Percentiles rank a stretch among this genome's conserved stretches.
Evolutionary conservation across 2,888 invertebrate genomes (phyloP).

Genomic region (Mythimna albipuncta): DNA sequence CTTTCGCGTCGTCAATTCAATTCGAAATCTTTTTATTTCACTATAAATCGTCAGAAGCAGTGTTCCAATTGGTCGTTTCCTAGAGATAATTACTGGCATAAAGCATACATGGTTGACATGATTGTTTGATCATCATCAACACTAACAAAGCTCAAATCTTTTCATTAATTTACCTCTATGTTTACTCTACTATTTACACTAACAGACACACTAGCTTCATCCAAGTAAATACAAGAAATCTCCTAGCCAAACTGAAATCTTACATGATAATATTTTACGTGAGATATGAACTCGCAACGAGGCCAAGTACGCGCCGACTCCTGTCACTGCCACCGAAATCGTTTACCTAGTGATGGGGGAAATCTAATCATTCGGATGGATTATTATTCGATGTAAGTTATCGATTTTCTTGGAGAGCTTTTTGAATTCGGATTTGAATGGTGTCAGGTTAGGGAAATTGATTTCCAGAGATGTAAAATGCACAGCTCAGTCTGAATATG

Average conservation of each 20-base stretch:
- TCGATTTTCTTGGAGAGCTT: slow-evolving; percentile 25
- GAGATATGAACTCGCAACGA: slow-evolving; percentile 17
- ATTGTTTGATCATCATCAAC: too few relatives aligned
- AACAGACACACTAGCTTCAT: not conserved
- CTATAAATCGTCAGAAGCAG: too few relatives aligned
- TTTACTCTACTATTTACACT: not conserved
- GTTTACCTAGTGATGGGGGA: slow-evolving; percentile 33
- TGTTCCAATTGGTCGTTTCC: too few relatives aligned
- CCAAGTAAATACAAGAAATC: slow-evolving; percentile 28
- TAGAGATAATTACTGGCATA: too few relatives aligned
- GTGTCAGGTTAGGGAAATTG: not conserved
- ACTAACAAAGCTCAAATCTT: too few relatives aligned
- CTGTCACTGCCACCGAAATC: slow-evolving; percentile 36
- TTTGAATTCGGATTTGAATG: slow-evolving; percentile 20
- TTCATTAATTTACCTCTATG: not conserved
- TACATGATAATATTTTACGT: slow-evolving; percentile 37
- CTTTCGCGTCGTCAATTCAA: too few relatives aligned
- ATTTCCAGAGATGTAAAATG: not conserved
- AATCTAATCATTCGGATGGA: slow-evolving; percentile 45
- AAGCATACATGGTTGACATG: too few relatives aligned
- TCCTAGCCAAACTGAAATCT: slow-evolving; percentile 12
- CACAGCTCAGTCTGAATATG: not conserved
- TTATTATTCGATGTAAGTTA: slow-evolving; percentile 34
- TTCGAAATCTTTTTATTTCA: too few relatives aligned
- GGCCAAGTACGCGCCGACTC: slow-evolving; percentile 31